phyloP scores from a whole-genome alignment of 2,113 vertebrate species.

The Morone saxatilis region DNA sequence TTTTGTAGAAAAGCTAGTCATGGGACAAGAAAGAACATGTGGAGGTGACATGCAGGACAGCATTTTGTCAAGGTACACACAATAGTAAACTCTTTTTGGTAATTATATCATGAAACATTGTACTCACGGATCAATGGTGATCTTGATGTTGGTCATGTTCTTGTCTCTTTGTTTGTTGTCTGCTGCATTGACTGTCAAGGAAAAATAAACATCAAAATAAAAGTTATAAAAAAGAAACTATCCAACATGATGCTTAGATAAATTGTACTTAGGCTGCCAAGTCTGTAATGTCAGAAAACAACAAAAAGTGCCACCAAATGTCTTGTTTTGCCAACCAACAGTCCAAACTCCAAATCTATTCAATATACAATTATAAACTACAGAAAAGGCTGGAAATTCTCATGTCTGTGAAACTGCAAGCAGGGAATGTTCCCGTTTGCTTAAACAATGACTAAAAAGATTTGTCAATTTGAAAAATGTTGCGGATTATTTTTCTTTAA shows the following conservation, averaged over 20 bases:
- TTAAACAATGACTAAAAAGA: no score
- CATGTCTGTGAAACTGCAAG: neutral
- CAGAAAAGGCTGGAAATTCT: neutral
- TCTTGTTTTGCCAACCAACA: neutral
- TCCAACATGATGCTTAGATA: neutral
- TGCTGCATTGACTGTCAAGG: conserved; percentile 92
- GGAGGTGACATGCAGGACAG: neutral
- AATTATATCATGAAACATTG: neutral
- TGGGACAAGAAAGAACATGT: neutral
- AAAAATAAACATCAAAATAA: conserved; percentile 50
- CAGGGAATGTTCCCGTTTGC: no score
- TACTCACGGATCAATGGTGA: conserved; percentile 98
- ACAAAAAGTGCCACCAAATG: neutral
- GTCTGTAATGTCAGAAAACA: neutral
- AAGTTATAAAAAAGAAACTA: neutral
- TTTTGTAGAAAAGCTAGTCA: neutral
- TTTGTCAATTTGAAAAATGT: no score
- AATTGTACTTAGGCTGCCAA: neutral
- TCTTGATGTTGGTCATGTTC: conserved; percentile 97
- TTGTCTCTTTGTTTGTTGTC: conserved; percentile 99
- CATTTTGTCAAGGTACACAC: neutral
- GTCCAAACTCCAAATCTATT: neutral
- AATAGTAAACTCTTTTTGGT: neutral
- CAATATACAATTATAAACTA: neutral
- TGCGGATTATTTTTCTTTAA: no score